Percentiles rank a stretch among this genome's conserved stretches.
phyloP scores from a whole-genome alignment of 1,140 invertebrate genomes.

The Parapsyche elsis region DNA sequence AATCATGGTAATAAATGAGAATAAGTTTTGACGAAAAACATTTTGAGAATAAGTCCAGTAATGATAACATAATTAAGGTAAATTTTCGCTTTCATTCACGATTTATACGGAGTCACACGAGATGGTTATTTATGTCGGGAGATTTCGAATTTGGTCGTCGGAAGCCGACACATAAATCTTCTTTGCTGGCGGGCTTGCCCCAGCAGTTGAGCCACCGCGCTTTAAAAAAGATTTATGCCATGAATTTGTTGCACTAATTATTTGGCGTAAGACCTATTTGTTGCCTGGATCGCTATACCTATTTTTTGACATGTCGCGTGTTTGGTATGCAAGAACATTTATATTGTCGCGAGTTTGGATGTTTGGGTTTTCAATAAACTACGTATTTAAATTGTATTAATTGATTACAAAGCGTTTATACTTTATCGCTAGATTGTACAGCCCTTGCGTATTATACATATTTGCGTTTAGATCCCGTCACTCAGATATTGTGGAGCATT shows the following conservation, averaged over 20 bases:
- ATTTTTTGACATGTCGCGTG: constrained; percentile 3
- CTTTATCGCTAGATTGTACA: no score
- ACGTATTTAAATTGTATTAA: no score
- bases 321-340: background rate
- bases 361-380: background rate
- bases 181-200: background rate
- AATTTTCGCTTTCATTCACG: constrained; percentile 15
- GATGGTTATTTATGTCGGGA: constrained; percentile 4
- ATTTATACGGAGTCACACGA: constrained; percentile 5
- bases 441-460: background rate
- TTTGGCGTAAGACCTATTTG: constrained; percentile 50
- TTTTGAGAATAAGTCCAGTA: background rate
- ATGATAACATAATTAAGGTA: constrained; percentile 11
- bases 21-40: background rate
- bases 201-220: constrained; percentile 1
- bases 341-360: background rate
- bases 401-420: no score
- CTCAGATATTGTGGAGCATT: constrained; percentile 8
- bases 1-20: background rate
- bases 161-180: constrained; percentile 9
- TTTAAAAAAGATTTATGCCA: constrained; percentile 49
- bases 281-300: background rate
- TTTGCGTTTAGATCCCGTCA: constrained; percentile 22
- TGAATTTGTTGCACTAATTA: constrained; percentile 55
- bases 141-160: background rate